Base-by-base conservation (phyloP, 1,140 invertebrate species). In the Patella vulgata region DNA sequence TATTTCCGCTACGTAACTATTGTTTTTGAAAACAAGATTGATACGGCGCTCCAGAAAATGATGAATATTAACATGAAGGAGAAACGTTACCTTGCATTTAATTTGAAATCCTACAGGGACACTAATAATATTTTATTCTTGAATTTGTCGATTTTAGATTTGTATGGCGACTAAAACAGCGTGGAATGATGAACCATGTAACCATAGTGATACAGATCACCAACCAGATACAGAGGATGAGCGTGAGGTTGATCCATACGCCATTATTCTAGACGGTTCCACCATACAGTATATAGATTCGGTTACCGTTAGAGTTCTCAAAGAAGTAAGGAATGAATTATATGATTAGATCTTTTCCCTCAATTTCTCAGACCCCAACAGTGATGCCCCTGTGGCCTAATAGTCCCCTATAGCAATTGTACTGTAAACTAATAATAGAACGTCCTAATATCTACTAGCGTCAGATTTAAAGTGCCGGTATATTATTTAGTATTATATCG, bases 251-350 rank as follows among this genome's bases (percentile, higher is more conserved):
- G 63, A 70, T 23, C 36, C 66, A 14, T 51, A 59, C 33, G 62
- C 54, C 44, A 68, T 80, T 17, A 68, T 80, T 3, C 60, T 80
- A 19, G 78, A 80, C 27, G 65, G 71, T 25, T 78, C 78, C 9
- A 70, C 75, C 2, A 72, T 80, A 30, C 75, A 77, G 57, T 80
- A 78, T 61, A 54, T 80, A 3, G 78, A 80, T 50, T 73, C 70
- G 6, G 74, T 78, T 12, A 73, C 75, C 1, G 72, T 77, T 4
- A 70, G 72, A 62, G 60, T 73, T 12, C 63, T 80, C 14, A 68
- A 70, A 54, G 69, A 71, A 65, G 78, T 80, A 68, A 14, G 25
- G 25, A 1, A 21, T 36, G 33, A 14, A 23, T 9, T 14, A 3
- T 27, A 36, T 40, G 6, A 42, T 17, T 30, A 21, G 17, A 8